A percentile compares a stretch with the other conserved stretches of the same genome.
Conservation (phyloP, 1,140 invertebrate genomes). For the Drosophila insularis region DNA sequence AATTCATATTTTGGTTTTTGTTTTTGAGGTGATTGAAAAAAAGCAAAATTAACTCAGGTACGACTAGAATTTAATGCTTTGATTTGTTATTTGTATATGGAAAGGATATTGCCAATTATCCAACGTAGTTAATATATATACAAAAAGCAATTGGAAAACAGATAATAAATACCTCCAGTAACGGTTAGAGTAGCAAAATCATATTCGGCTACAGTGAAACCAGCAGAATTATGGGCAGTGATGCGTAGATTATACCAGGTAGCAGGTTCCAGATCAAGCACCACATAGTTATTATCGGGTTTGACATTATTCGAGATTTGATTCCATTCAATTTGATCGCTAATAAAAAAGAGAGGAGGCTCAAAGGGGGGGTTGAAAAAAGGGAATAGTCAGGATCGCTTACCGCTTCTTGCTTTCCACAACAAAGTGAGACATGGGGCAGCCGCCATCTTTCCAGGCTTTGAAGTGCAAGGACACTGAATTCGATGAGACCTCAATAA, state of each 20-base stretch:
- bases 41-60: conserved; percentile 66
- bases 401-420: conserved; percentile 97
- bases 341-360: conserved; percentile 65
- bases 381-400: background rate
- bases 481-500: conserved; percentile 95
- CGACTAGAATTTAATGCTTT: conserved; percentile 59
- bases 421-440: conserved; percentile 97
- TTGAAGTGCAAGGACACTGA: conserved; percentile 95
- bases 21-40: conserved; percentile 38
- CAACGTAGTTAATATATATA: conserved; percentile 74
- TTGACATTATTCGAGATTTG: conserved; percentile 96
- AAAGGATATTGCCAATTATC: conserved; percentile 50
- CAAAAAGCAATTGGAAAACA: conserved; percentile 82
- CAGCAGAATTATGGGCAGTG: conserved; percentile 97
- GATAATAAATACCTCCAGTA: conserved; percentile 90
- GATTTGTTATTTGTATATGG: conserved; percentile 80
- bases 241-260: conserved; percentile 96
- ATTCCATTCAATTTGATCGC: conserved; percentile 93
- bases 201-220: conserved; percentile 96
- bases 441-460: conserved; percentile 97
- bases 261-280: conserved; percentile 94
- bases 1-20: conserved; percentile 27
- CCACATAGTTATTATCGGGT: conserved; percentile 94
- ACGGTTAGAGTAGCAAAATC: conserved; percentile 97
- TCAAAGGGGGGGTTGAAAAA: background rate